phyloP scores from a whole-genome alignment of 2,797 vertebrate species.

The Sebastes aleutianus region DNA sequence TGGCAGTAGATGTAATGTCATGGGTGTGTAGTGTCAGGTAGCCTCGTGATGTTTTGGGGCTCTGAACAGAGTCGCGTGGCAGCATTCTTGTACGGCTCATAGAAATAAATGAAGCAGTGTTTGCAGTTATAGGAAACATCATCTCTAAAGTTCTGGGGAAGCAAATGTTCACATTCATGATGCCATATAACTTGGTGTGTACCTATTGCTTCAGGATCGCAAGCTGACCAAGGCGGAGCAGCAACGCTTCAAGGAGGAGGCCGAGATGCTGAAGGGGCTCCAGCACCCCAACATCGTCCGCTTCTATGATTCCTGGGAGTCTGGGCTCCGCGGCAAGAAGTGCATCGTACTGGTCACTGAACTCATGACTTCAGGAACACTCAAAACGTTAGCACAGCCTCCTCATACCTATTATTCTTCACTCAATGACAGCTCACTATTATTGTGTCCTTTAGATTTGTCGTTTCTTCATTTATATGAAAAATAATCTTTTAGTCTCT shows the following conservation, averaged over 20 bases:
- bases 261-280: slow-evolving; percentile 96
- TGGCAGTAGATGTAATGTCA: slow-evolving; percentile 47
- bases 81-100: not conserved
- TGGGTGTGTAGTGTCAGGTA: not conserved
- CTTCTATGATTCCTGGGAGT: slow-evolving; percentile 98
- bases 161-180: not conserved
- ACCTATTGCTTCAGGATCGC: slow-evolving; percentile 83
- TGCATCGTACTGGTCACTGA: slow-evolving; percentile 97
- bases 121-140: not conserved
- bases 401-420: not conserved
- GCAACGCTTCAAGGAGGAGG: slow-evolving; percentile 96
- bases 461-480: not conserved
- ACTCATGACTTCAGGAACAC: slow-evolving; percentile 97
- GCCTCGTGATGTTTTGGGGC: not conserved
- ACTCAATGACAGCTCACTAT: not conserved
- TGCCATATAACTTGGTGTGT: not conserved
- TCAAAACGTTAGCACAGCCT: slow-evolving; percentile 89
- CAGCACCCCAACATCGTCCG: slow-evolving; percentile 98
- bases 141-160: not conserved
- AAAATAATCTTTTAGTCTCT: not conserved
- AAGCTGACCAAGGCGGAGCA: slow-evolving; percentile 95
- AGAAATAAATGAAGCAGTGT: not conserved
- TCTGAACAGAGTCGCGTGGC: not conserved
- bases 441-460: not conserved
- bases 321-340: slow-evolving; percentile 91